These are phyloP conservation scores for Neodiprion virginianus DNA, from an alignment of 1,140 invertebrate species.

Conservation along the genomic window DNA sequence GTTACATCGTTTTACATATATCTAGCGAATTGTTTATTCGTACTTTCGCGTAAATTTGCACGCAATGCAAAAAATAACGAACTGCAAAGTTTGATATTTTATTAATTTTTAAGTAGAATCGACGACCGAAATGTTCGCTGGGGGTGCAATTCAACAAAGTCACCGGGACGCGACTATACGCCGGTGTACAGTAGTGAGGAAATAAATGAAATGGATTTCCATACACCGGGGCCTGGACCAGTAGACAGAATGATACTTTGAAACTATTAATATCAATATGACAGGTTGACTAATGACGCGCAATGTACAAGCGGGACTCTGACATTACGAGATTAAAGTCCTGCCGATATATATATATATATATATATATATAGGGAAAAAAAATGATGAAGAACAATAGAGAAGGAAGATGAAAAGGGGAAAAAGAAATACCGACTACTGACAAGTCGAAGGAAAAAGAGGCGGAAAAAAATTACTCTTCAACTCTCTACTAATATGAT, in stretches of 20 bases:
- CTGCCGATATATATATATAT: conserved; percentile 29
- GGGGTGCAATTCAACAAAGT: conserved; percentile 59
- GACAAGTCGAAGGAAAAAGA: conserved; percentile 43
- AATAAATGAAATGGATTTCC: conserved; percentile 61
- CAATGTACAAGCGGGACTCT: conserved; percentile 52
- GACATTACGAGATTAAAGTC: conserved; percentile 61
- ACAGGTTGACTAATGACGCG: conserved; percentile 60
- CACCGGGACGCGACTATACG: conserved; percentile 28
- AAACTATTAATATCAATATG: conserved; percentile 60
- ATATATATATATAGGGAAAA: not conserved
- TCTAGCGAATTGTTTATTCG: too few relatives aligned
- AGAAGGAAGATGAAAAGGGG: conserved; percentile 24
- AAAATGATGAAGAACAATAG: not conserved
- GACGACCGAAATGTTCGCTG: not conserved
- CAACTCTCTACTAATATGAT: conserved; percentile 3
- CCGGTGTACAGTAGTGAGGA: conserved; percentile 9
- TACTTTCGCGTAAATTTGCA: too few relatives aligned
- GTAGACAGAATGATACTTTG: conserved; percentile 50
- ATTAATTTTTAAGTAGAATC: not conserved
- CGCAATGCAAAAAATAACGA: too few relatives aligned
- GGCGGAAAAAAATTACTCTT: not conserved
- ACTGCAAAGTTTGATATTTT: not conserved
- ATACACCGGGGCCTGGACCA: conserved; percentile 43
- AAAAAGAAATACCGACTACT: conserved; percentile 43
- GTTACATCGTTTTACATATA: too few relatives aligned